Evolutionary conservation across 1,140 invertebrate species (phyloP), one percentile per base, ranked within the genome.

Genomic region (Lordiphosa collinella): DNA sequence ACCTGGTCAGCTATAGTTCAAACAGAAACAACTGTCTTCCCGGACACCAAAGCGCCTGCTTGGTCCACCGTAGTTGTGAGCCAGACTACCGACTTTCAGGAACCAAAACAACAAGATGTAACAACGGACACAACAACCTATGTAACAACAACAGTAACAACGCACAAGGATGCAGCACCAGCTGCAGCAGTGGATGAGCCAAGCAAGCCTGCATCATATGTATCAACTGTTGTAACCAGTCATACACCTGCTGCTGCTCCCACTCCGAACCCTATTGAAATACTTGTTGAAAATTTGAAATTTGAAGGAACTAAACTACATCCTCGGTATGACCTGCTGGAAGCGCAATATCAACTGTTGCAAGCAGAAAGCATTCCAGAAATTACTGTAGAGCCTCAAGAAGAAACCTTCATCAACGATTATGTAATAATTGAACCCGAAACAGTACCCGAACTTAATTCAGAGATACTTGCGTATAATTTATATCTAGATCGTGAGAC

Each of bases 1-100:
- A 88, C 86, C 1, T 88, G 86, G 86, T 86, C 86, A n/a, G 80
- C 86, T n/a, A 70, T 86, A 10, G 69, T 86, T 13, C 78, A 88
- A 63, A 88, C 86, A 8, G 78, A 88, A 48, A 52, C 67, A 4
- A 88, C 64, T 7, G 52, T 84, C 3, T 88, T 88, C 59, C 60
- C 66, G n/a, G 34, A 40, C 2, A 13, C 52, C 0, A n/a, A 41
- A 3, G 14, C 36, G 4, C 78, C 76, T 1, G 63, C 54, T 29
- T 87, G 85, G 85, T 87, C 85, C 1, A 67, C 85, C 1, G 58
- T 87, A 14, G 61, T 87, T 6, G 76, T 88, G 5, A 88, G 76
- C 55, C 64, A 86, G 59, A 82, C 80, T 7, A 78, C 72, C 8
- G 85, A 87, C 29, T 85, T 74, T 55, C 85, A 87, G 52, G 52